Percentiles rank a stretch among this genome's conserved stretches.
Conservation (phyloP, 2,113 vertebrate genomes). For the Salminus brasiliensis region DNA sequence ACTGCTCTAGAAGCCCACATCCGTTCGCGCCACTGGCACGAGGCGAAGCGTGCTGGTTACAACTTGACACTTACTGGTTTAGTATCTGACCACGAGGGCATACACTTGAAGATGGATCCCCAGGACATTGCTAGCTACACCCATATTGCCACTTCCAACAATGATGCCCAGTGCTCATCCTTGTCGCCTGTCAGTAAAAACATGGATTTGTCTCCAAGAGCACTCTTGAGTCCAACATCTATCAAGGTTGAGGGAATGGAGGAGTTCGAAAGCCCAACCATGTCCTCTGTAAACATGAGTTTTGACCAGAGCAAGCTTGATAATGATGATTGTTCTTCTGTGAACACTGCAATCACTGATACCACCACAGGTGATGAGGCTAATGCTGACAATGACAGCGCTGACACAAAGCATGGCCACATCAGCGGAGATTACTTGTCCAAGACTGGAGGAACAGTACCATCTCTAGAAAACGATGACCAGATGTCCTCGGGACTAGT, state of each 20-base stretch:
- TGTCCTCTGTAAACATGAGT: slow-evolving; percentile 92
- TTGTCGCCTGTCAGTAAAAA: slow-evolving; percentile 92
- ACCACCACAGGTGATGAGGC: slow-evolving; percentile 98
- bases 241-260: slow-evolving; percentile 98
- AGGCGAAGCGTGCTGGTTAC: slow-evolving; percentile 97
- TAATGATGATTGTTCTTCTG: slow-evolving; percentile 98
- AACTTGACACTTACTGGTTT: slow-evolving; percentile 89
- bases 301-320: slow-evolving; percentile 95
- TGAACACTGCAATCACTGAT: slow-evolving; percentile 98
- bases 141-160: slow-evolving; percentile 82
- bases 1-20: slow-evolving; percentile 97
- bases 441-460: slow-evolving; percentile 85
- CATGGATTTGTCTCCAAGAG: slow-evolving; percentile 92
- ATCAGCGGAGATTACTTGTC: slow-evolving; percentile 87
- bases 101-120: slow-evolving; percentile 91
- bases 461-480: slow-evolving; percentile 94
- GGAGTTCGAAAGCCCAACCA: slow-evolving; percentile 93
- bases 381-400: slow-evolving; percentile 93
- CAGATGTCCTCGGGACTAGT: slow-evolving; percentile 95
- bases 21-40: slow-evolving; percentile 97
- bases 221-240: slow-evolving; percentile 92
- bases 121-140: slow-evolving; percentile 86
- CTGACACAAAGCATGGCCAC: slow-evolving; percentile 88
- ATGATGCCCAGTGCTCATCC: slow-evolving; percentile 89
- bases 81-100: slow-evolving; percentile 89